Base-by-base conservation (phyloP, 1,140 invertebrate genomes). In the Nephotettix cincticeps region DNA sequence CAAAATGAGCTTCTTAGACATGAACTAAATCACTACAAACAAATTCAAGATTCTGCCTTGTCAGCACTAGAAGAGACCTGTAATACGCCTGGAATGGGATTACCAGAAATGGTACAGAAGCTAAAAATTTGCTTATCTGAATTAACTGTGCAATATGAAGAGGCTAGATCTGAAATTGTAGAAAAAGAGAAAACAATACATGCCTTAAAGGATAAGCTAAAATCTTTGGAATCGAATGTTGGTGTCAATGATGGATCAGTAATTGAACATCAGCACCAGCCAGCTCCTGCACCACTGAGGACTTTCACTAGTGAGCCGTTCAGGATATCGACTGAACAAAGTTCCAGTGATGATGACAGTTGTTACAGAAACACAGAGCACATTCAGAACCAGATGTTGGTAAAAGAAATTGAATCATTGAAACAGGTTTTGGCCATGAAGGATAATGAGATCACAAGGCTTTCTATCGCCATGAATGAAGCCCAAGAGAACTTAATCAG, bases 381-480 rank as follows among this genome's bases (percentile, higher is more conserved):
- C 11, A 29, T 61, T 4, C 56, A 61, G 23, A 23, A 23, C 9
- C 56, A 61, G n/a, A 61, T 61, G 56, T n/a, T 61, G 9, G 23
- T 61, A 23, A 61, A 61, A 14, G 56, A 61, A n/a, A 61, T 61
- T 6, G 14, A 61, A 61, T 61, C 56, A n/a, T 25, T 61, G 9
- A 61, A 61, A 28, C 56, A 61, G 23, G 56, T 61, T 6, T 23
- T 61, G 9, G 21, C 56, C 27, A 61, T 61, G 56, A 61, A 61
- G 71, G 36, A 75, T 72, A 29, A 65, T 56, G 29, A 74, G 23
- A 73, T 71, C 58, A 56, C 64, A 54, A 54, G 61, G 61, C 23
- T 67, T 11, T 0, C 64, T 17, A 30, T 71, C 56, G 28, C n/a
- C 40, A 54, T 36, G 3, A 43, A 27, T 61, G 67, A 69, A 9